These are phyloP conservation scores for Noctuana brunneofusca DNA, from an alignment of 2,888 invertebrate species.

Conservation along the genomic window DNA sequence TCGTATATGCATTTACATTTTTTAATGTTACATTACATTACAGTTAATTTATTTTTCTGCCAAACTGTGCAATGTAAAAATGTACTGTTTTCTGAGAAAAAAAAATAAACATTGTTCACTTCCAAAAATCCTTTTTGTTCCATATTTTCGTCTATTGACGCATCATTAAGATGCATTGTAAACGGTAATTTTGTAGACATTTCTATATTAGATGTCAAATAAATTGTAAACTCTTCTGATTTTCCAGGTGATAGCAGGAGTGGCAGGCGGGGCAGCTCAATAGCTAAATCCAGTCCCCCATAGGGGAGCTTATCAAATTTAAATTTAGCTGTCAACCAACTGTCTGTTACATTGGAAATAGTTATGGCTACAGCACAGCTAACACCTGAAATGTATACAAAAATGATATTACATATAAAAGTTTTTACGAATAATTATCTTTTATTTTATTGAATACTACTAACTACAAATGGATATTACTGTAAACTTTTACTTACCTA, in stretches of 20 bases:
- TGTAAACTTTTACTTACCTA: conserved; percentile 56
- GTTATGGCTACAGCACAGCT: conserved; percentile 54
- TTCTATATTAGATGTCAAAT: conserved; percentile 64
- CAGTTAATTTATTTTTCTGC: too few relatives aligned
- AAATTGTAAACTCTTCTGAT: conserved; percentile 58
- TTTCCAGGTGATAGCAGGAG: conserved; percentile 65
- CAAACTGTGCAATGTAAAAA: too few relatives aligned
- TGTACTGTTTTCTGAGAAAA: too few relatives aligned
- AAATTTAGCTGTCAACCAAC: conserved; percentile 68
- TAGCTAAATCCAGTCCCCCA: conserved; percentile 51
- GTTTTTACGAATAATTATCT: too few relatives aligned
- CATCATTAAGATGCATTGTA: conserved; percentile 61
- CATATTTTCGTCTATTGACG: conserved; percentile 59
- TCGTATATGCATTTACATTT: too few relatives aligned
- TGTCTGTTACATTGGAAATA: conserved; percentile 63
- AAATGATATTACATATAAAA: background rate
- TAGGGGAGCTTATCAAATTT: conserved; percentile 57
- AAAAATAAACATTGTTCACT: too few relatives aligned
- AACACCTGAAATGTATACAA: conserved; percentile 51
- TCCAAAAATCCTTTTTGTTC: conserved; percentile 56
- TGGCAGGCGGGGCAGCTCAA: conserved; percentile 68
- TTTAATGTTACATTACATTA: too few relatives aligned
- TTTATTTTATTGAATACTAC: too few relatives aligned
- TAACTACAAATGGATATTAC: background rate
- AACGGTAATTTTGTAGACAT: conserved; percentile 54